Conservation (phyloP, 1,140 invertebrate species). For the Drosophila teissieri region DNA sequence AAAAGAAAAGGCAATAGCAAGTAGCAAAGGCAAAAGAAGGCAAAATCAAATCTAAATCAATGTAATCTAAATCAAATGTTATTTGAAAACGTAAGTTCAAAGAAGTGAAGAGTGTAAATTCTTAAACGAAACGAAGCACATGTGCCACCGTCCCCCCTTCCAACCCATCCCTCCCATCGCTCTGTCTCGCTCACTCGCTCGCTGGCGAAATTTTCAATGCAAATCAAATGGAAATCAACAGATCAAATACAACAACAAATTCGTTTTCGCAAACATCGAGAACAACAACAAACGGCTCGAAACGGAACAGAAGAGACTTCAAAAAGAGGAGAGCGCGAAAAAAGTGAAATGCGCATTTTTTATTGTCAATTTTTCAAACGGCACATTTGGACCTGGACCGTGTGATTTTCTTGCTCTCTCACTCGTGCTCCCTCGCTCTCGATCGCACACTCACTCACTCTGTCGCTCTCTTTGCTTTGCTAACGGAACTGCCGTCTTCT, state of each 20-base stretch:
- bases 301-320: slow-evolving; percentile 50
- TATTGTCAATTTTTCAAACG: slow-evolving; percentile 74
- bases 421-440: slow-evolving; percentile 21
- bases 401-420: slow-evolving; percentile 41
- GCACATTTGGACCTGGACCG: slow-evolving; percentile 58
- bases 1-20: slow-evolving; percentile 39
- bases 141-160: slow-evolving; percentile 14
- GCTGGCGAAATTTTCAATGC: slow-evolving; percentile 54
- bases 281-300: slow-evolving; percentile 25
- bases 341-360: slow-evolving; percentile 80
- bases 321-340: slow-evolving; percentile 40
- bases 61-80: slow-evolving; percentile 44
- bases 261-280: slow-evolving; percentile 63
- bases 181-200: slow-evolving; percentile 18
- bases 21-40: slow-evolving; percentile 38
- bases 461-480: slow-evolving; percentile 31
- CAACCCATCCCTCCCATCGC: background rate
- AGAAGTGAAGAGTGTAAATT: slow-evolving; percentile 36
- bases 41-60: slow-evolving; percentile 43
- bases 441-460: slow-evolving; percentile 38
- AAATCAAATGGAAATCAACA: slow-evolving; percentile 69
- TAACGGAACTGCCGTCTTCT: slow-evolving; percentile 66
- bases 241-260: slow-evolving; percentile 65
- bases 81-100: slow-evolving; percentile 43
- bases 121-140: slow-evolving; percentile 18